Base-by-base conservation (phyloP, 1,140 invertebrate genomes). In the Tetramorium simillimum region DNA sequence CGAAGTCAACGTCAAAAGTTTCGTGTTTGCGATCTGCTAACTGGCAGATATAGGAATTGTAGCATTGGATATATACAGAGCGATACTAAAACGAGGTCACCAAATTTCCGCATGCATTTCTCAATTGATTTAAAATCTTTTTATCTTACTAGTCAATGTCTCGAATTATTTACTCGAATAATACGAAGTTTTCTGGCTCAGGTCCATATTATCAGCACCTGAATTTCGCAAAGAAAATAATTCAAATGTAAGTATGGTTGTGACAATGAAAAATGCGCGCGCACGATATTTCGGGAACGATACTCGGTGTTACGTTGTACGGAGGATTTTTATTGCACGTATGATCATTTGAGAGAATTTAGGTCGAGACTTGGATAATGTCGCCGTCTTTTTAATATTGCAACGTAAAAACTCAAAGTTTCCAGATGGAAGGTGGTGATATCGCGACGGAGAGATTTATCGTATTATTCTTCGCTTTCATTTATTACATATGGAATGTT, bases 301-400 rank as follows among this genome's bases (percentile, higher is more conserved):
- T 80, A 63, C 10, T 33, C 40, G 18, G 18, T 33, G 33, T 24
- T 67, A 14, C n/a, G 28, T 49, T 65, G 10, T 33, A n/a, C 7
- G 43, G 12, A 65, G 12, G 16, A 63, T 14, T 49, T 80, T 65
- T 53, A 33, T 40, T 53, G 33, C 21, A 37, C 16, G 28, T 37
- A 40, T 21, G 33, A 14, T 18, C 7, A 80, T 69, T 69, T 69
- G n/a, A 24, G 6, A 1, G 14, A 67, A 69, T 80, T 67, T 28
- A 24, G n/a, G 28, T 80, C 33, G 28, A 53, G 62, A 69, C 37
- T 80, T 40, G 62, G 28, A 40, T 80, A 80, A 80, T 24, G 43
- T 10, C 28, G 16, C 7, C 3, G 10, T 51, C 43, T 80, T 28
- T 80, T 80, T 78, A 67, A 78, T 51, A 63, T 67, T 53, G 14